Base-by-base conservation (phyloP, 2,888 invertebrate genomes). In the Tachina grossa region DNA sequence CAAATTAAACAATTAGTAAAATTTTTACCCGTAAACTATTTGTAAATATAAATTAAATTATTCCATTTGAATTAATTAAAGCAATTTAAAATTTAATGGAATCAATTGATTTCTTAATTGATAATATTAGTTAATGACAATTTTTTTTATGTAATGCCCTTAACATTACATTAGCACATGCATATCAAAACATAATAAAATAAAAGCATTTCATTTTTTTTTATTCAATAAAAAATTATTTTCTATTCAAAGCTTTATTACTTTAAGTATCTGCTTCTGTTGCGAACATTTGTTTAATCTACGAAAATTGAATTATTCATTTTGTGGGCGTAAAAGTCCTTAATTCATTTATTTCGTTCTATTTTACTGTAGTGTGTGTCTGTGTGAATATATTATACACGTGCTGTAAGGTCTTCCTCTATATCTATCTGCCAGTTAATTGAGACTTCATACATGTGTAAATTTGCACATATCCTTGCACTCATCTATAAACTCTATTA, bases 301-400 rank as follows among this genome's bases (percentile, higher is more conserved):
- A 83, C 71, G 41, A 71, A 85, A 85, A 85, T 83, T 85, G 79
- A 85, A 85, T 85, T 85, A 85, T 85, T 85, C 85, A 85, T 81
- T 87, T 88, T 87, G 88, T 87, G 88, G 87, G 87, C 87, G 87
- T 87, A 86, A 77, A 82, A 84, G 82, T 81, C 79, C 75, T 87
- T 87, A 86, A 87, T 87, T 87, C 86, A 84, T 84, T 88, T 88
- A 85, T 78, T 82, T 83, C 77, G 76, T 80, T 57, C 69, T 51
- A 78, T 74, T 78, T 49, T 31, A 39, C 68, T 45, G 47, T 55
- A 65, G 41, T 69, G 14, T 43, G 39, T 68, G 39, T 39, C 41
- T 41, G 31, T 55, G 39, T 61, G 11, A 13, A 31, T 65, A 49
- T 5, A 31, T 2, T 10, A 41, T 0, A 31, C 14, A 71, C 53